These are phyloP conservation scores for Hypsopygia costalis DNA, from an alignment of 2,888 invertebrate species.

Conservation along the genomic window DNA sequence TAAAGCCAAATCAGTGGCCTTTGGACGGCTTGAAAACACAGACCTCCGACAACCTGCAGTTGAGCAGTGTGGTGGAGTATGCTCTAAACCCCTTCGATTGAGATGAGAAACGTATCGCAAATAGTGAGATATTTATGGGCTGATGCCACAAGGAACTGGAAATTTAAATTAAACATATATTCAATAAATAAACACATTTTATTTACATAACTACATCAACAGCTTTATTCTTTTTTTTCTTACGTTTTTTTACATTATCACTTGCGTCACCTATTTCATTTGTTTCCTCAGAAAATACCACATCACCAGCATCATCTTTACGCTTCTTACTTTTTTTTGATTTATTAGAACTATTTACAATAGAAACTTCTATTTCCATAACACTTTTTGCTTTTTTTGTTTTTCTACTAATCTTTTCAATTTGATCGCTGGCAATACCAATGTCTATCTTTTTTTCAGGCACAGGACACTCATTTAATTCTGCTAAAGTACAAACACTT, in stretches of 20 bases:
- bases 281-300: conserved; percentile 10
- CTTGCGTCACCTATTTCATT: conserved; percentile 3
- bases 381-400: conserved; percentile 23
- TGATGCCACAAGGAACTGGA: no score
- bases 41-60: no score
- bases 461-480: conserved; percentile 13
- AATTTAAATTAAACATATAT: no score
- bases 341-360: conserved; percentile 12
- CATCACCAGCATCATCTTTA: background rate
- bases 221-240: conserved; percentile 14
- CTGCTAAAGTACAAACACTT: conserved; percentile 12
- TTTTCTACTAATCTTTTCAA: conserved; percentile 24
- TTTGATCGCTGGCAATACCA: conserved; percentile 20
- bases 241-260: conserved; percentile 18
- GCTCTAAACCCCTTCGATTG: no score
- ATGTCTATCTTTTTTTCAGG: conserved; percentile 12
- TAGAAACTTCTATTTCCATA: background rate
- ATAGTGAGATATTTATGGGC: no score
- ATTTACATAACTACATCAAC: no score
- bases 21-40: no score
- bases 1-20: no score
- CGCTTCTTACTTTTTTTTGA: conserved; percentile 16
- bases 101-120: no score
- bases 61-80: no score
- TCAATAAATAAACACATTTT: no score